Conservation (phyloP, 2,113 vertebrate genomes). For the Chrysemys picta region DNA sequence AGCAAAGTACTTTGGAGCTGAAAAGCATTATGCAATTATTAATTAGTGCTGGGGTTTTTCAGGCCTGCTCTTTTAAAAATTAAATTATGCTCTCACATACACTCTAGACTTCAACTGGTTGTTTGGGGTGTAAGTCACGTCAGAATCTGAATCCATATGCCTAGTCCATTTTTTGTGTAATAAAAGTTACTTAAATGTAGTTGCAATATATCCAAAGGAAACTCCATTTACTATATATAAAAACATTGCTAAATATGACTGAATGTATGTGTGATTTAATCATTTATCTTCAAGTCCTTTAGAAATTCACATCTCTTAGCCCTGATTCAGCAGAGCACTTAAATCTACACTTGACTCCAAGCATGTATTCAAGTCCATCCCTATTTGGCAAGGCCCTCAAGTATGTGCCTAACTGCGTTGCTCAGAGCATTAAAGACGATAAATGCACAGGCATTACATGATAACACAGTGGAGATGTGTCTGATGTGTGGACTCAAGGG, state of each 20-base stretch:
- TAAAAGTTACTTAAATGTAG: not conserved
- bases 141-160: not conserved
- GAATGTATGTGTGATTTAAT: not conserved
- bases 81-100: not conserved
- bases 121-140: not conserved
- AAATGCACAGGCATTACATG: not conserved
- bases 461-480: not conserved
- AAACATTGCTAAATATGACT: not conserved
- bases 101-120: not conserved
- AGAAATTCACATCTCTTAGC: not conserved
- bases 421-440: not conserved
- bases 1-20: fast-evolving
- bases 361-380: fast-evolving
- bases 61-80: not conserved
- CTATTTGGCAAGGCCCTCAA: not conserved
- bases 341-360: not conserved
- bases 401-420: not conserved
- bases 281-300: not conserved
- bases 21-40: not conserved
- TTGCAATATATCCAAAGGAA: not conserved
- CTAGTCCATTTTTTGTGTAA: not conserved
- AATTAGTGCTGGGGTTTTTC: not conserved
- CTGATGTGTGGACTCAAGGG: not conserved
- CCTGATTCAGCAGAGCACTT: not conserved
- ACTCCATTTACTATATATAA: not conserved